Evolutionary conservation across 2,797 vertebrate genomes (phyloP), one percentile per base, ranked within the genome.

Genomic region (Trematomus bernacchii): DNA sequence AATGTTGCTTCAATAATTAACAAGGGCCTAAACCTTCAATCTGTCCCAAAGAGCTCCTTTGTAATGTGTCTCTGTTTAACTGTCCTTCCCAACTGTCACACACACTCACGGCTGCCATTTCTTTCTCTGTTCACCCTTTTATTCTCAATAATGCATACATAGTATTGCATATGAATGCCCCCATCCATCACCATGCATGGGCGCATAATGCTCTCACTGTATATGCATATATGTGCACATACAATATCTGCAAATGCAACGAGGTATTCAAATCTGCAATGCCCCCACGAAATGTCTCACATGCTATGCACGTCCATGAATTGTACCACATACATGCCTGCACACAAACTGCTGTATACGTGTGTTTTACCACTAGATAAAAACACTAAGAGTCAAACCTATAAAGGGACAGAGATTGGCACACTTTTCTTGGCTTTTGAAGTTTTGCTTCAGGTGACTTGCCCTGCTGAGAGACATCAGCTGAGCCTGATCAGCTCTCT

Each of bases 1-100:
- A 87, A 86, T 86, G 83, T 76, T 74, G 67, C 76, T 86, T 89
- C 73, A 91, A 90, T 91, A 90, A 92, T 89, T 88, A 89, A 90
- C 78, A 79, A 76, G 72, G 54, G 37, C 46, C 80, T 77, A 78
- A 85, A 87, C 79, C 50, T 77, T 78, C 66, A 62, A 23, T 46
- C 37, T 18, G 47, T 66, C 64, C 80, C 62, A 10, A 54, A 66
- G 75, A 77, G 52, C 58, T 65, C 18, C 18, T 50, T 51, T 64
- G 40, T 80, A 51, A 65, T 73, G 71, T 82, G 30, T 65, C 37
- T 83, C 50, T 71, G 55, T 65, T 53, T 13, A 52, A 11, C 61
- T 59, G 10, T 60, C 52, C 64, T 67, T 44, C 67, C 63, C 23
- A 27, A 33, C 51, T 52, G 61, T 62, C 37, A 51, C 77, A 65